Percentiles rank a stretch among this genome's conserved stretches.
phyloP scores from a whole-genome alignment of 2,797 vertebrate species.

The Gila robusta region DNA sequence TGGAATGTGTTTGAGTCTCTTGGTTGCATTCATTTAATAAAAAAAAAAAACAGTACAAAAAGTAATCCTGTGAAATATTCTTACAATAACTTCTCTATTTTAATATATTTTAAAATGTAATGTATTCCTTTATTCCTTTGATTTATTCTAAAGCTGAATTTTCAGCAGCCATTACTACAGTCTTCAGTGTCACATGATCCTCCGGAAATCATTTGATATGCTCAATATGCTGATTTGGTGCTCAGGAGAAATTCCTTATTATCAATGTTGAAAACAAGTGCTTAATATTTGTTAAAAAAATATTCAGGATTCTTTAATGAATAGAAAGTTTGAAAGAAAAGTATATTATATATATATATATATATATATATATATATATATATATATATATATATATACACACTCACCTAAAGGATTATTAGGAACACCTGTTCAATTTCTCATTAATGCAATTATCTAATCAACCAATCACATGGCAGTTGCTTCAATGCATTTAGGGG shows the following conservation, averaged over 20 bases:
- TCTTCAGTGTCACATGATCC: neutral
- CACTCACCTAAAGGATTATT: no score
- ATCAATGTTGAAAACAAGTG: neutral
- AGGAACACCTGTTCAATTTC: no score
- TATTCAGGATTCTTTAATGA: neutral
- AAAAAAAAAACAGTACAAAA: neutral
- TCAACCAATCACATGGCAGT: no score
- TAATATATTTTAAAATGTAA: neutral
- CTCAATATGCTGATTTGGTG: neutral
- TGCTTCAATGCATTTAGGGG: no score
- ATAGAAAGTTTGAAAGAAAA: neutral
- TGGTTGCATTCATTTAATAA: neutral
- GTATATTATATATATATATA: no score
- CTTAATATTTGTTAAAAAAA: neutral
- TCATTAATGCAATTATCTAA: no score
- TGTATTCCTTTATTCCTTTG: neutral
- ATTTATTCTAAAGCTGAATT: neutral
- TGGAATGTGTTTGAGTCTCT: neutral
- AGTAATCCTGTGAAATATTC: neutral
- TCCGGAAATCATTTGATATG: neutral
- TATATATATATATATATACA: no score
- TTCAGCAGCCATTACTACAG: neutral
- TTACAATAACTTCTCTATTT: neutral
- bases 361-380: no score
- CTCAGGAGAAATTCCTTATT: neutral